Base-by-base conservation (phyloP, 2,888 invertebrate species). In the Gortyna flavago region DNA sequence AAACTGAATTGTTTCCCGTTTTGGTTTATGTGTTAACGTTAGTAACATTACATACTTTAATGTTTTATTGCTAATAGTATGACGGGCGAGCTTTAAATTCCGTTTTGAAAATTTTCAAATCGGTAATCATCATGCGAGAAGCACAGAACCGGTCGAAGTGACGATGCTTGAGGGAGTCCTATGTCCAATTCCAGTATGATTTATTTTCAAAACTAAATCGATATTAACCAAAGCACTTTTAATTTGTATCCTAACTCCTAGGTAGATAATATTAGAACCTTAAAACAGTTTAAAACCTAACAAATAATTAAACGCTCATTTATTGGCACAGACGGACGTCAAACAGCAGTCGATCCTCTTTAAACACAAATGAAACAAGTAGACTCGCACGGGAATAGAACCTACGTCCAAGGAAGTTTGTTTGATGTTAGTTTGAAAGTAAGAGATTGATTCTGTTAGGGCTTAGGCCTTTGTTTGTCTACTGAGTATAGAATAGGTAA, bases 251-350 rank as follows among this genome's bases (percentile, higher is more conserved):
- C 16, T 32, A n/a, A 54, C 25, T 51, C 25, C 25, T 41, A 73
- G 38, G n/a, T 35, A 73, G 38, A 25, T 35, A 35, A 54, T 13
- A 57, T 25, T 7, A 3, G 48, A 71, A 35, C 41, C 51, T 51
- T 35, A 77, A 80, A 79, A 67, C 75, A 70, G 76, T 71, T 68
- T 38, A 80, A 81, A 75, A 54, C 77, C 73, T 72, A 86, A 80
- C 77, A 87, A 79, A 88, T 88, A 87, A 89, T 89, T 84, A 87
- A 88, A 84, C 82, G 87, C 88, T 89, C 90, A 88, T 90, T 41
- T 94, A 95, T 95, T 94, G 93, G 92, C 93, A 87, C 94, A 95
- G 95, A 95, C 95, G 92, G 93, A 92, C 91, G 90, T 87, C 93
- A 95, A 95, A 95, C 94, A 95, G 81, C 79, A 87, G 87, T 86